phyloP scores from a whole-genome alignment of 2,113 vertebrate genomes.

The Gopherus evgoodei region DNA sequence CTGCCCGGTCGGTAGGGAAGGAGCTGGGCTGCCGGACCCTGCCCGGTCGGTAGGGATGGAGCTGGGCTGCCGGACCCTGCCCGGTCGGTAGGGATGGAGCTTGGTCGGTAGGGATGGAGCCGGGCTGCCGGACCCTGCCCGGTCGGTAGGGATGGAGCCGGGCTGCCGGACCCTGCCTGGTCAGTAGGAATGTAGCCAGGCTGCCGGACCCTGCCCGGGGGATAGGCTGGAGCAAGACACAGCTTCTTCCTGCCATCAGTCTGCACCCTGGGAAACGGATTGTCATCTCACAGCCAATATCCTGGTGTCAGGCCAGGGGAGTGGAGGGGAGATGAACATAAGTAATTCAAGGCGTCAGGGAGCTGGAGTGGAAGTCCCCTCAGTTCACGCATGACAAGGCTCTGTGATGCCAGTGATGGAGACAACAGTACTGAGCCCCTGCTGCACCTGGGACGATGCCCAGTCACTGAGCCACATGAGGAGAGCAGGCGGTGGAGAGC shows the following conservation, averaged over 20 bases:
- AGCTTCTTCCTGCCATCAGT: neutral
- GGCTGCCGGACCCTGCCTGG: too few relatives aligned
- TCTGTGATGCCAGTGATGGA: neutral
- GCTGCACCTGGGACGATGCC: neutral
- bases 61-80: neutral
- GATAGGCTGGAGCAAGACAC: neutral
- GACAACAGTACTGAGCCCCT: neutral
- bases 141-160: neutral
- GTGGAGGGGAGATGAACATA: neutral
- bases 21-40: too few relatives aligned
- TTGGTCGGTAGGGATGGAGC: neutral
- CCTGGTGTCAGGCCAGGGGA: too few relatives aligned
- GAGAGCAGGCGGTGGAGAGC: neutral
- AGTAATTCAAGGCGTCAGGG: neutral
- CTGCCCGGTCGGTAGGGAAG: too few relatives aligned
- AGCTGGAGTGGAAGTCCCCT: neutral
- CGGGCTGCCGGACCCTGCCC: too few relatives aligned
- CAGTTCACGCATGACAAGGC: neutral
- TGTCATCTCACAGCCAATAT: neutral
- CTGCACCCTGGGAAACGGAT: too few relatives aligned
- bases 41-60: fast-evolving
- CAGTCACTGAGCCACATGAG: neutral
- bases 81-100: neutral
- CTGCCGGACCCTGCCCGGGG: neutral
- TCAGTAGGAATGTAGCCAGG: fast-evolving